Evolutionary conservation across 2,113 vertebrate genomes (phyloP).

Genomic region (Hirundichthys speculiger): DNA sequence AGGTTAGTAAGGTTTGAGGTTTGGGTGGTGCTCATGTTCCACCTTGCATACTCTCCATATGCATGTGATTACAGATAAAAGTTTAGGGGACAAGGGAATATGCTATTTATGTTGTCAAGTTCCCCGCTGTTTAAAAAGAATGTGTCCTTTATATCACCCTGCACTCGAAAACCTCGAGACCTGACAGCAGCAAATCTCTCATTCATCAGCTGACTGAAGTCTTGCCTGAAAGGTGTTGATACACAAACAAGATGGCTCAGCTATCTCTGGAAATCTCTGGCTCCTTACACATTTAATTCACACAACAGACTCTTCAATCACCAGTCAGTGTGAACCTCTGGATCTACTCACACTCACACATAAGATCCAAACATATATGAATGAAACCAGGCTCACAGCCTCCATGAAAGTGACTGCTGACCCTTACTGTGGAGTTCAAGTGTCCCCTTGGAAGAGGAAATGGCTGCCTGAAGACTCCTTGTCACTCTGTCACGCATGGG

Average conservation of each 20-base stretch:
- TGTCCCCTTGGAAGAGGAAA: slow-evolving; percentile 53
- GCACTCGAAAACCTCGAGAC: slow-evolving; percentile 77
- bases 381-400: slow-evolving; percentile 73
- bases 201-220: slow-evolving; percentile 87
- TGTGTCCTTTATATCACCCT: slow-evolving; percentile 68
- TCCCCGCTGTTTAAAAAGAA: slow-evolving; percentile 49
- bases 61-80: no score
- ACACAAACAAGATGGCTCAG: slow-evolving; percentile 83
- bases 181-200: slow-evolving; percentile 83
- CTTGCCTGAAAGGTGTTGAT: slow-evolving; percentile 83
- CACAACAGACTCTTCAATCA: slow-evolving; percentile 79
- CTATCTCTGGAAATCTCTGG: slow-evolving; percentile 66
- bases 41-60: no score
- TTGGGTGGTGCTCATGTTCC: no score
- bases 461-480: no score
- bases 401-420: no score
- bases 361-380: slow-evolving; percentile 77
- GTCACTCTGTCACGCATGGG: no score
- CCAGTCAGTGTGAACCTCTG: slow-evolving; percentile 68
- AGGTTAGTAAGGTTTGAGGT: no score
- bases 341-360: slow-evolving; percentile 44
- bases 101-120: no score
- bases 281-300: slow-evolving; percentile 65
- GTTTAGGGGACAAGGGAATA: no score
- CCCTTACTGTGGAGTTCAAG: slow-evolving; percentile 78